Evolutionary conservation across 92 coral and sea anemone species (phyloP).

Genomic region (Anthopleura xanthogrammica): DNA sequence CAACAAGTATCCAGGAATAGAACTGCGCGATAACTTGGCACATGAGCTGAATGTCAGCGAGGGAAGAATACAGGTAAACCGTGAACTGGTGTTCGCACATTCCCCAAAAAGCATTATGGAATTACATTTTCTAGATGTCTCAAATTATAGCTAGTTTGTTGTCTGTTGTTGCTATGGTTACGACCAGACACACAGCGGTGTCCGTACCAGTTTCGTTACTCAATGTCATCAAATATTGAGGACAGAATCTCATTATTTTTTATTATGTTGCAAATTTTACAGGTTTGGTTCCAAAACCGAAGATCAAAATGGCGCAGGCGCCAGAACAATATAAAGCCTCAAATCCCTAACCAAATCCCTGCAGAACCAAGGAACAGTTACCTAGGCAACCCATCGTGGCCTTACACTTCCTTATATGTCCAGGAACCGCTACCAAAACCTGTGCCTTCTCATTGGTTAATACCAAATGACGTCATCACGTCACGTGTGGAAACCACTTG

Average conservation of each 20-base stretch:
- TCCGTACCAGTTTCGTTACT: neutral
- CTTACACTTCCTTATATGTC: neutral
- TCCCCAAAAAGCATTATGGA: too few relatives aligned
- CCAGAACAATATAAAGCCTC: conserved; percentile 28
- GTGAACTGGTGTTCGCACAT: too few relatives aligned
- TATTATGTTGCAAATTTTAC: neutral
- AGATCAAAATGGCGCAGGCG: conserved; percentile 50
- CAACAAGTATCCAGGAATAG: conserved; percentile 54
- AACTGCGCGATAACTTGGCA: conserved; percentile 37
- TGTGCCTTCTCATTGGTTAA: neutral
- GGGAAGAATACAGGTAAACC: conserved; percentile 43
- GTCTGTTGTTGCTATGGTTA: too few relatives aligned
- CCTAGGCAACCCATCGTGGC: neutral
- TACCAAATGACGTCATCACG: neutral
- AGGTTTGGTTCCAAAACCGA: conserved; percentile 72
- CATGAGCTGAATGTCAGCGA: conserved; percentile 35
- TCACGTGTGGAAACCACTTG: conserved; percentile 36
- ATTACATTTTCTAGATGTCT: too few relatives aligned
- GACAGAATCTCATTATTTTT: neutral
- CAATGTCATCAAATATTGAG: neutral
- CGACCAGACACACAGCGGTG: neutral
- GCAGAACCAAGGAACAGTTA: neutral
- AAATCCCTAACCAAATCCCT: neutral
- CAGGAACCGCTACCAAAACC: neutral
- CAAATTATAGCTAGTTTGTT: too few relatives aligned